Base-by-base conservation (phyloP, 2,888 invertebrate genomes). In the Philopedon plagiatum region DNA sequence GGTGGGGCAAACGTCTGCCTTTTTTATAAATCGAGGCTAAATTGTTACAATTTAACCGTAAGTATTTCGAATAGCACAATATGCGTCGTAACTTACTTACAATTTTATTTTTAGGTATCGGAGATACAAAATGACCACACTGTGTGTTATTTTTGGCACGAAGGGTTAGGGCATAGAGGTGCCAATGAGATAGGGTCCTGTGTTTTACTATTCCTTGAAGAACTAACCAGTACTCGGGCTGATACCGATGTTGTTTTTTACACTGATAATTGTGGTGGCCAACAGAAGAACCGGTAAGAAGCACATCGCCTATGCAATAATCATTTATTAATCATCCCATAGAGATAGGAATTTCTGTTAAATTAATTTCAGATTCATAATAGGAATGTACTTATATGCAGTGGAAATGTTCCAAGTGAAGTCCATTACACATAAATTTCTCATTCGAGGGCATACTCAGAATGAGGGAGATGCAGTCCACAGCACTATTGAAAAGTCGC, bases 371-470 rank as follows among this genome's bases (percentile, higher is more conserved):
- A 73, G 69, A 26, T 74, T 57, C 23, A 18, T 74, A 32, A 46
- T 74, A 9, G 58, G 29, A 15, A 34, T 51, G 39, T 71, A 67
- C 57, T 58, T 61, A 23, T 74, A 68, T 49, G 69, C 69, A 0
- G 62, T 74, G 0, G 21, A 66, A 54, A 29, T 18, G 0, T 49
- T 72, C 34, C 41, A 41, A 19, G 61, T 75, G 9, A 44, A 66
- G n/a, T 61, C 69, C 5, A 69, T 75, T 18, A 72, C 65, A 13
- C 75, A 74, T 21, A 71, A 71, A 37, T 74, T 63, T 41, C 29
- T 67, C 5, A 74, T 71, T n/a, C 34, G 57, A 8, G 74, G 75
- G 2, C 75, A 75, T 32, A 69, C 72, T 0, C 75, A 69, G 62
- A 75, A 75, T 39, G 65, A 74, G 32, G 73, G 54, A n/a, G 70